phyloP scores from a whole-genome alignment of 2,797 vertebrate species.

The Danio jaintianensis region DNA sequence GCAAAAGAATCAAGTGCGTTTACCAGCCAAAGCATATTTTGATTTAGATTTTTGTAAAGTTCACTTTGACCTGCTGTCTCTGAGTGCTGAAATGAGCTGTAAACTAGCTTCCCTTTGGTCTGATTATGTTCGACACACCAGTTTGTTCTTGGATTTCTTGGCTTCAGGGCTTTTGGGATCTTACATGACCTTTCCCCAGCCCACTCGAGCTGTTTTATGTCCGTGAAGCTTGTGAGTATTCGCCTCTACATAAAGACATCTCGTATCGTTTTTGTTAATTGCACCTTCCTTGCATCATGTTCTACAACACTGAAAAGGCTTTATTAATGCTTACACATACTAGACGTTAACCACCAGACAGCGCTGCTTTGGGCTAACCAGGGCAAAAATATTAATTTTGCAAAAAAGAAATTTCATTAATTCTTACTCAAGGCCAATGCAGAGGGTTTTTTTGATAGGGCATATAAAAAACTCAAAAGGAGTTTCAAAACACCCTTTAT shows the following conservation, averaged over 20 bases:
- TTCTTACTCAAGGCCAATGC: constrained; percentile 83
- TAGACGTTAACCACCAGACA: constrained; percentile 79
- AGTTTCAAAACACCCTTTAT: constrained; percentile 30
- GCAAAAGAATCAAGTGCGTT: no score
- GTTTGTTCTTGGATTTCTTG: no score
- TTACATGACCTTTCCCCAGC: constrained; percentile 17
- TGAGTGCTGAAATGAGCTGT: no score
- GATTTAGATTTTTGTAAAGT: no score
- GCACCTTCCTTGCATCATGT: constrained; percentile 55
- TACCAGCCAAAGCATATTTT: no score
- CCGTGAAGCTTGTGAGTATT: constrained; percentile 2
- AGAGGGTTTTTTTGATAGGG: constrained; percentile 77
- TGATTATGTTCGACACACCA: not conserved
- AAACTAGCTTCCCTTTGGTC: not conserved
- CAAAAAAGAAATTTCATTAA: constrained; percentile 83
- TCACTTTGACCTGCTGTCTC: no score
- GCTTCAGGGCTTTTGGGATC: not conserved
- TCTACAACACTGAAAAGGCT: constrained; percentile 23
- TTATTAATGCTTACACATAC: constrained; percentile 66
- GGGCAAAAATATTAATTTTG: constrained; percentile 86
- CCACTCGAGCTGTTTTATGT: not conserved
- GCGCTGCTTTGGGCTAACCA: constrained; percentile 79
- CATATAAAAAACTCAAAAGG: constrained; percentile 73
- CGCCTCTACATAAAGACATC: constrained; percentile 26
- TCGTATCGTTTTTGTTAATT: constrained; percentile 46